Base-by-base conservation (phyloP, 2,888 invertebrate genomes). In the Brachylomia viminalis region DNA sequence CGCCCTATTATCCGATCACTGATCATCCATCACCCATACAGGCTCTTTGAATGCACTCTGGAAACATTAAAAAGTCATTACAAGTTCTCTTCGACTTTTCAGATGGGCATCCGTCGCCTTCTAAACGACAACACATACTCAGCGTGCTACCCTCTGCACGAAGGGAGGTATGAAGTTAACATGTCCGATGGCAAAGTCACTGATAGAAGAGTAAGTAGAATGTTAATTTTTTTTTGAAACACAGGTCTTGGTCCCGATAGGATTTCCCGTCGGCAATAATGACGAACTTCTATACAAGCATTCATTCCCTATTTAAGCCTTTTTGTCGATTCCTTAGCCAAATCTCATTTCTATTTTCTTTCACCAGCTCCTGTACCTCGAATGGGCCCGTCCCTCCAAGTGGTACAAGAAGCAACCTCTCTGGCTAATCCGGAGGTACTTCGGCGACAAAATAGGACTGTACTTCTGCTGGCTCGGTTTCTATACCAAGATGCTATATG, bases 391-490 rank as follows among this genome's bases (percentile, higher is more conserved):
- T 81, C 98, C 99, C 0, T 96, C 97, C 15, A 98, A 98, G 90
- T 99, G 99, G 98, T 99, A 98, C 94, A 99, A 99, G 92, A 98
- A 98, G 79, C 99, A 99, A 91, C 99, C 99, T 0, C 95, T 99
- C 0, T 98, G 99, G 97, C 95, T 99, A 52, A 97, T 99, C 6
- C 96, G 98, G 61, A 97, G 98, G 87, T 99, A 99, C 93, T 99
- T 99, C 91, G 99, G 99, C 0, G 99, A 99, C 91, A 99, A 99
- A 93, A 98, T 99, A 42, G 99, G 98, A 0, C 94, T 99, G 0
- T 99, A 99, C 91, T 99, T 99, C 94, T 98, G 98, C 82, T 99
- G 99, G 99, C 95, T 99, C 54, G 99, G 99, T 0, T 99, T 99
- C 94, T 99, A 99, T 91, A 99, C 99, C 0, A 98, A 98, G 92